Percentiles rank a stretch among this genome's conserved stretches.
Evolutionary conservation across 1,140 invertebrate species (phyloP).

Genomic region (Diabrotica undecimpunctata): DNA sequence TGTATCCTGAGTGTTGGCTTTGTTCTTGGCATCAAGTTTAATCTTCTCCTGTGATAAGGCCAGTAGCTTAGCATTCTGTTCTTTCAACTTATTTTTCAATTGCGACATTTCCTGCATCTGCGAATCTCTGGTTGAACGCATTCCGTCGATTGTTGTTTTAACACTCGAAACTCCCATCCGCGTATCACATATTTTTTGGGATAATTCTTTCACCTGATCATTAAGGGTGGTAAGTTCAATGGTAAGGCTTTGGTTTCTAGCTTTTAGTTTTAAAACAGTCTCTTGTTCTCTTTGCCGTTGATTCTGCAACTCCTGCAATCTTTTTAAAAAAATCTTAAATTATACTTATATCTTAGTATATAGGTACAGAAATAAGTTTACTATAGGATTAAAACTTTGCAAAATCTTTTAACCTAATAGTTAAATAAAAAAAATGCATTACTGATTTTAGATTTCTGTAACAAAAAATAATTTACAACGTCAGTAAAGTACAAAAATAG

Average conservation of each 20-base stretch:
- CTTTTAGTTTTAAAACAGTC: slow-evolving; percentile 83
- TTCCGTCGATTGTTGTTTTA: slow-evolving; percentile 93
- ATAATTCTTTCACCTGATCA: slow-evolving; percentile 72
- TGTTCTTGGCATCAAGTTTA: slow-evolving; percentile 73
- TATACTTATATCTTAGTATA: too few species aligned
- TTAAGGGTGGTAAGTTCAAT: slow-evolving; percentile 75
- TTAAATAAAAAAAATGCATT: too few species aligned
- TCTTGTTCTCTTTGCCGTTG: slow-evolving; percentile 86
- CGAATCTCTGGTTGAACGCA: slow-evolving; percentile 86
- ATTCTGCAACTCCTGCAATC: slow-evolving; percentile 77
- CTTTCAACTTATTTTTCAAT: slow-evolving; percentile 79
- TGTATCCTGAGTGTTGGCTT: slow-evolving; percentile 59
- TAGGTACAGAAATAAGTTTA: too few species aligned
- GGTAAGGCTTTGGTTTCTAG: slow-evolving; percentile 80
- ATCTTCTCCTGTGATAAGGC: slow-evolving; percentile 79
- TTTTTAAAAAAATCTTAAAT: slow-evolving; percentile 30
- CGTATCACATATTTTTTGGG: slow-evolving; percentile 83
- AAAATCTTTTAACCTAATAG: too few species aligned
- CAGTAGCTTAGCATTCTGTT: slow-evolving; percentile 77
- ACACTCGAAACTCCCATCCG: slow-evolving; percentile 85
- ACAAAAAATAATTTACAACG: too few species aligned
- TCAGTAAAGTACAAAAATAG: too few species aligned
- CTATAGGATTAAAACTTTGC: too few species aligned
- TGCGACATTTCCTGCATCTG: slow-evolving; percentile 86
- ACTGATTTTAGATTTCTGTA: too few species aligned